Evolutionary conservation across 2,797 vertebrate species (phyloP).

Genomic region (Liasis olivaceus): DNA sequence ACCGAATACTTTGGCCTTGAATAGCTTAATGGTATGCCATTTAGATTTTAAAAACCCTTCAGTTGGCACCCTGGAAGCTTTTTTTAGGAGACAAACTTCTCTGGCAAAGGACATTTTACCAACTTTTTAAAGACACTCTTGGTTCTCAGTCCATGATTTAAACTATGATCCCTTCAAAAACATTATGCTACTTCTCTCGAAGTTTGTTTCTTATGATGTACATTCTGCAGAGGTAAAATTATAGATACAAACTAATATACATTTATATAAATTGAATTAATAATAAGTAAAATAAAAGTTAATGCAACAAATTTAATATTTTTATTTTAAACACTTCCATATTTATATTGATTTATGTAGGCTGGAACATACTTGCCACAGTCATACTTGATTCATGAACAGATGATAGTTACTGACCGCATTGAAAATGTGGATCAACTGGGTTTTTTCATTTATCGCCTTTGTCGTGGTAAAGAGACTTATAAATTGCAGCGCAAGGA

Average conservation of each 20-base stretch:
- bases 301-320: not conserved
- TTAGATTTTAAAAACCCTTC: not conserved
- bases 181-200: not conserved
- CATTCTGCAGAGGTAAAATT: not conserved
- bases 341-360: constrained; percentile 71
- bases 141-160: not conserved
- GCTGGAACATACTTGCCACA: constrained; percentile 95
- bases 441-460: constrained; percentile 89
- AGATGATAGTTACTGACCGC: constrained; percentile 95
- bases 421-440: constrained; percentile 89
- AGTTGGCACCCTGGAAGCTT: not conserved
- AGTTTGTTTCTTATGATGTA: not conserved
- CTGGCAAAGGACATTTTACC: not conserved
- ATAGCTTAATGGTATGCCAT: not conserved
- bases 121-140: not conserved
- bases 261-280: not conserved
- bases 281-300: not conserved
- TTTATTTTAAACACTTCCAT: constrained; percentile 26
- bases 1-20: not conserved
- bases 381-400: constrained; percentile 93
- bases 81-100: not conserved
- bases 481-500: constrained; percentile 92
- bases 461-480: constrained; percentile 90
- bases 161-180: not conserved
- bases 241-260: not conserved